Evolutionary conservation across 2,888 invertebrate species (phyloP), one percentile per base, ranked within the genome.

Genomic region (Syrista parreyssii): DNA sequence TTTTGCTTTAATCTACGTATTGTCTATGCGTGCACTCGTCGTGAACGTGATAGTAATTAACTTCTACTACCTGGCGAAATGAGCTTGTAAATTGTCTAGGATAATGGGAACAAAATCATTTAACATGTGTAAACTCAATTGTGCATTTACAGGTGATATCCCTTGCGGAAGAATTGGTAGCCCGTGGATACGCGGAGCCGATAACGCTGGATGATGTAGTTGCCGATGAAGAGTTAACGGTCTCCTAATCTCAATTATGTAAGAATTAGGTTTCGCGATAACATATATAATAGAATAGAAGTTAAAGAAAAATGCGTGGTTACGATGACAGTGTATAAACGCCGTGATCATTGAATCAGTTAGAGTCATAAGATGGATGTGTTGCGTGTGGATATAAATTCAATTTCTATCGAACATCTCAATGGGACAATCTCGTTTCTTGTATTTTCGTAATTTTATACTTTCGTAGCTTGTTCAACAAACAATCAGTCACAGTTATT

Each of bases 121-220:
- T 68, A 30, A 75, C 12, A 30, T 72, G 12, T 71, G 73, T n/a
- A 72, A 72, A 73, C 12, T 79, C 79, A 33, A 78, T 78, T 78
- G 76, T 76, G 11, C 33, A 68, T 79, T 94, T 94, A 93, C 94
- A 97, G 94, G 94, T 96, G 86, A 94, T 97, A 92, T 96, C 96
- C 92, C 94, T 98, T 86, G 98, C 98, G 92, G 94, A 96, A 89
- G 97, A 97, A 92, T 93, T 98, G 88, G 96, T 97, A 86, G 95
- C 96, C 86, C 94, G 95, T 91, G 97, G 97, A 77, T 94, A 95
- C 88, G 98, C 97, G 76, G 95, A 95, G 89, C 96, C 96, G 95
- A 91, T 94, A 81, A 92, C 91, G 76, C 81, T 89, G 68, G 90
- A 91, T 68, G 84, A 85, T 32, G 82, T 85, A 78, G 77, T 83